phyloP scores from a whole-genome alignment of 1,140 invertebrate species.

The Orius laevigatus region DNA sequence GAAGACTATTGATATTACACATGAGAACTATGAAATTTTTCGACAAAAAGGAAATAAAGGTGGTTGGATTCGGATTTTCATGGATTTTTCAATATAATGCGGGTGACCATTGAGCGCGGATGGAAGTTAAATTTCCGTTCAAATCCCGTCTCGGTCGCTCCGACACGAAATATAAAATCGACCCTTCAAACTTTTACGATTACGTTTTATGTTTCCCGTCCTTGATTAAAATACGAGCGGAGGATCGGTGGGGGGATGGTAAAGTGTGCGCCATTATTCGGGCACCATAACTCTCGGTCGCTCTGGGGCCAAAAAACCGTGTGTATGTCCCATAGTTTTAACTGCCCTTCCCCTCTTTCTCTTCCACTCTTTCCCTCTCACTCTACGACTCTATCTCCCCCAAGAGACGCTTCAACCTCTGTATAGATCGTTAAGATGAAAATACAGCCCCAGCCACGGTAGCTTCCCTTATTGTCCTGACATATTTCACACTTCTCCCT shows the following conservation, averaged over 20 bases:
- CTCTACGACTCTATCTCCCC: slow-evolving; percentile 6
- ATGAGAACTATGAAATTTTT: too few relatives aligned
- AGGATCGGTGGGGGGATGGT: not conserved
- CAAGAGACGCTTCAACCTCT: slow-evolving; percentile 10
- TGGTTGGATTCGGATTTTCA: too few relatives aligned
- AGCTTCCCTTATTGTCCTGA: slow-evolving; percentile 11
- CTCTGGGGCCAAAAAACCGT: slow-evolving; percentile 7
- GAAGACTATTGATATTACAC: too few relatives aligned
- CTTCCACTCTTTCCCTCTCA: too few relatives aligned
- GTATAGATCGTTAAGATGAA: slow-evolving; percentile 12
- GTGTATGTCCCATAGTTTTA: slow-evolving; percentile 6
- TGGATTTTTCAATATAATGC: too few relatives aligned
- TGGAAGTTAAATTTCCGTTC: too few relatives aligned
- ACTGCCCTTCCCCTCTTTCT: slow-evolving; percentile 13
- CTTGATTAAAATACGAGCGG: slow-evolving; percentile 11
- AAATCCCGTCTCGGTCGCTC: too few relatives aligned
- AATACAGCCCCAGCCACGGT: slow-evolving; percentile 8
- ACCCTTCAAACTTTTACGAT: slow-evolving; percentile 10
- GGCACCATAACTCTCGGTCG: slow-evolving; percentile 14
- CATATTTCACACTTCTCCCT: slow-evolving; percentile 8
- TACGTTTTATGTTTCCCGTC: slow-evolving; percentile 8
- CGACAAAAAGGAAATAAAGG: too few relatives aligned
- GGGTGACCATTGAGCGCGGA: too few relatives aligned
- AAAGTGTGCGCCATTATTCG: slow-evolving; percentile 11
- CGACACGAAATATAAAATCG: slow-evolving; percentile 2